Evolutionary conservation across 1,140 invertebrate species (phyloP), one percentile per base, ranked within the genome.

Genomic region (Drosophila pandora): DNA sequence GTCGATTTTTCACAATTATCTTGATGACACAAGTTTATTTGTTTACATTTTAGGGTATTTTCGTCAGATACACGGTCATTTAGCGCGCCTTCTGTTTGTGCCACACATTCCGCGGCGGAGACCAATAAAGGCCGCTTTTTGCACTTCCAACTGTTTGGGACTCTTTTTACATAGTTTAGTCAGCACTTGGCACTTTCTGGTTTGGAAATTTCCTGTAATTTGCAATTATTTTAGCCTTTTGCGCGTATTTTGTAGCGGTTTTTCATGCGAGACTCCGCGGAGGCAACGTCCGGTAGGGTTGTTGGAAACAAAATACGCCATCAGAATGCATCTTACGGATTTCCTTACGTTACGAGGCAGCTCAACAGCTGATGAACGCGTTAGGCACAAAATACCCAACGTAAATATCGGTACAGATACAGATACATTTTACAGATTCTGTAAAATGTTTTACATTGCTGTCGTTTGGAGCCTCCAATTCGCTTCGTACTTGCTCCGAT

Each of bases 1-100:
- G n/a, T 50, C 41, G 21, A 50, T 50, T 87, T 21, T 65, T 54
- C 59, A 58, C 62, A 61, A 75, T 58, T 60, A n/a, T 8, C 22
- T 48, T 25, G 13, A n/a, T 30, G 9, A 21, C 25, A 22, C 53
- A 49, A 39, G 37, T 62, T 82, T 64, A 68, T 81, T 87, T 85
- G 87, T 85, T 87, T 82, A 85, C 78, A 82, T 82, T 55, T 60
- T 59, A 54, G 23, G 47, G 39, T 28, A 63, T 64, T 81, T 50
- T 49, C 4, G 32, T 61, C 48, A 56, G 49, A 78, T 47, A 56
- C 78, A 78, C 61, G 52, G 63, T 68, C 48, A 13, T 74, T 85
- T 76, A 82, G 64, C 82, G 64, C 55, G 52, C 56, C 23, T 70
- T 82, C 45, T 64, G 49, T 60, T 87, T 81, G 62, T 68, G 59